A percentile compares a stretch with the other conserved stretches of the same genome.
These are phyloP conservation scores for Rhamnusium bicolor DNA, from an alignment of 2,888 invertebrate species.

Conservation along the genomic window DNA sequence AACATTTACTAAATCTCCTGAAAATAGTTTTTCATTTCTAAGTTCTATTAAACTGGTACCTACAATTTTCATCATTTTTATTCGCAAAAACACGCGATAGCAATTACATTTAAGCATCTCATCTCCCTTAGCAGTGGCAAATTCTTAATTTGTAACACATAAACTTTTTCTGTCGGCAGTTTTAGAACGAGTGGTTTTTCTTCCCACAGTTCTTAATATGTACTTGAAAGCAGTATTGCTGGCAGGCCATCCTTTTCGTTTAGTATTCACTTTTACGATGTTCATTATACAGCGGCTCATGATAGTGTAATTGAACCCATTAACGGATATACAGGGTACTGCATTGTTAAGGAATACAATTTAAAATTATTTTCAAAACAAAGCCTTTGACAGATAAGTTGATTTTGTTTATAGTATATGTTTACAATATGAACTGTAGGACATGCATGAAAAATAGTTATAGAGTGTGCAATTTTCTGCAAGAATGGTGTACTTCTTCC, in stretches of 20 bases:
- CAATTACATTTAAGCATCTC: constrained; percentile 7
- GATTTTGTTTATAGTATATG: too few relatives aligned
- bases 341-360: not conserved
- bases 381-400: too few relatives aligned
- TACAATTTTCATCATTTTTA: not conserved
- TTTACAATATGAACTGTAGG: too few relatives aligned
- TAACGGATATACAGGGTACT: not conserved
- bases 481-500: too few relatives aligned
- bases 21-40: not conserved
- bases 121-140: not conserved
- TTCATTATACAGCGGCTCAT: not conserved
- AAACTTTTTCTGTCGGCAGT: constrained; percentile 16
- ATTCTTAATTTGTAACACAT: constrained; percentile 14
- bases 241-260: not conserved
- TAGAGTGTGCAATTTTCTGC: too few relatives aligned
- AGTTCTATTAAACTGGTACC: too few relatives aligned
- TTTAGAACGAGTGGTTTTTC: not conserved
- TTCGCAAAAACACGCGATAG: not conserved
- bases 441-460: too few relatives aligned
- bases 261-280: constrained; percentile 12
- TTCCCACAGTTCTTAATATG: not conserved
- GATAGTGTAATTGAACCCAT: not conserved
- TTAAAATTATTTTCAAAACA: too few relatives aligned
- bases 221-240: constrained; percentile 1
- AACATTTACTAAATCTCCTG: not conserved